Evolutionary conservation across 2,888 invertebrate species (phyloP).

Genomic region (Vanessa cardui): DNA sequence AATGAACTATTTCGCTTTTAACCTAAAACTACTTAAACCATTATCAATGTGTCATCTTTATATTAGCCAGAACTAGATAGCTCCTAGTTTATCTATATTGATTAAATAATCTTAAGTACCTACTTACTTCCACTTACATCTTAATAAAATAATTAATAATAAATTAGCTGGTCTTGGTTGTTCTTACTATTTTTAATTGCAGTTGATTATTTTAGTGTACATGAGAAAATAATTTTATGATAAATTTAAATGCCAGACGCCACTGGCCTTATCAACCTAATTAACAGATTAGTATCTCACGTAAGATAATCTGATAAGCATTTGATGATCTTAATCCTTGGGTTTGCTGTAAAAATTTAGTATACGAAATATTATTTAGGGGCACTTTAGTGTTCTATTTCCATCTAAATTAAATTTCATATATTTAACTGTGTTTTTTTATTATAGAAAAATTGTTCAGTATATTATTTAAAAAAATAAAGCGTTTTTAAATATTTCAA

Average conservation of each 20-base stretch:
- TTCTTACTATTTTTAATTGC: neutral
- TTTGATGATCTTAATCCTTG: constrained; percentile 59
- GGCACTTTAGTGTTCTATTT: too few species aligned
- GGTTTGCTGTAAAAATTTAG: constrained; percentile 19
- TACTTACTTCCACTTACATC: neutral
- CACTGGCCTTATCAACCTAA: constrained; percentile 50
- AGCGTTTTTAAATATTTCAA: too few species aligned
- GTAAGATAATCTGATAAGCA: constrained; percentile 58
- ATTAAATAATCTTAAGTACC: neutral
- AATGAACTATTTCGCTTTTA: too few species aligned
- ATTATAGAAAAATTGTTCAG: too few species aligned
- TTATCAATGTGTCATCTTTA: neutral
- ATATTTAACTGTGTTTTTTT: too few species aligned
- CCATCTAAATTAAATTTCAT: too few species aligned
- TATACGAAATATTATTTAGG: neutral
- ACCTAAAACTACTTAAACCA: neutral
- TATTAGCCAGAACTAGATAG: neutral
- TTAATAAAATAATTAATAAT: neutral
- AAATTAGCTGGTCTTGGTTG: neutral
- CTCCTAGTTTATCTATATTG: neutral
- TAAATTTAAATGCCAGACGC: constrained; percentile 39
- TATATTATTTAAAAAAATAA: too few species aligned
- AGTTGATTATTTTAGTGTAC: neutral
- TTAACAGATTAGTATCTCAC: constrained; percentile 61
- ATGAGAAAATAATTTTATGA: constrained; percentile 29